These are phyloP conservation scores for Eupithecia centaureata DNA, from an alignment of 2,888 invertebrate species.

Conservation along the genomic window DNA sequence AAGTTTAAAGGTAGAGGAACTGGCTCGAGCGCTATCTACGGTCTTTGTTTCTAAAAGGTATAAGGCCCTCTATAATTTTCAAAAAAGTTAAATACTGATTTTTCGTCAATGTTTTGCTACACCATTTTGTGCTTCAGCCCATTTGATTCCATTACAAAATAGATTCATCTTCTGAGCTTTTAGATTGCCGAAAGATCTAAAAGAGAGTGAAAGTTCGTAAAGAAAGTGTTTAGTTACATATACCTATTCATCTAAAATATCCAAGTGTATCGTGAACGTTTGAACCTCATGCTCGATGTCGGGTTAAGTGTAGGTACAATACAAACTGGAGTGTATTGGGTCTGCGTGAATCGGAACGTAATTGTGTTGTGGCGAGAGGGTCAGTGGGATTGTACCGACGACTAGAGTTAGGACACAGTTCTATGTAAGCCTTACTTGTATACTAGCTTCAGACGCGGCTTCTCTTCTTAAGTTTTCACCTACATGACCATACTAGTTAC, in stretches of 20 bases:
- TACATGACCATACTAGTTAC: no score
- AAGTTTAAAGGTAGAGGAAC: no score
- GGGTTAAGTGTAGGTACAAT: slow-evolving; percentile 26
- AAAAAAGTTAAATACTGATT: no score
- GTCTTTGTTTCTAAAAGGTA: no score
- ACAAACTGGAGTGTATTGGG: slow-evolving; percentile 24
- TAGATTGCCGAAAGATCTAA: background rate
- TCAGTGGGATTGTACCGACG: slow-evolving; percentile 8
- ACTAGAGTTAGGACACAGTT: background rate
- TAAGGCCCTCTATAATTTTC: no score
- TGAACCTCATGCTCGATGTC: background rate
- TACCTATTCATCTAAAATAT: background rate
- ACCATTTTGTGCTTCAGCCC: background rate
- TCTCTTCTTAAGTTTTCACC: no score
- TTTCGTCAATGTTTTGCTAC: background rate
- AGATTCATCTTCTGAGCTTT: background rate
- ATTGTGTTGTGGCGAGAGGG: slow-evolving; percentile 31
- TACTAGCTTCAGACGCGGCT: no score
- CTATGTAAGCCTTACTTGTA: no score
- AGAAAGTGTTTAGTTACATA: no score
- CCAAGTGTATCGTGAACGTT: background rate
- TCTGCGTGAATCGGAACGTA: slow-evolving; percentile 17
- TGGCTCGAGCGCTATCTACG: background rate
- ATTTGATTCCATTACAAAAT: background rate
- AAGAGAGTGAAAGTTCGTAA: no score